Conservation (phyloP, 1,140 invertebrate species). For the Drosophila carrolli region DNA sequence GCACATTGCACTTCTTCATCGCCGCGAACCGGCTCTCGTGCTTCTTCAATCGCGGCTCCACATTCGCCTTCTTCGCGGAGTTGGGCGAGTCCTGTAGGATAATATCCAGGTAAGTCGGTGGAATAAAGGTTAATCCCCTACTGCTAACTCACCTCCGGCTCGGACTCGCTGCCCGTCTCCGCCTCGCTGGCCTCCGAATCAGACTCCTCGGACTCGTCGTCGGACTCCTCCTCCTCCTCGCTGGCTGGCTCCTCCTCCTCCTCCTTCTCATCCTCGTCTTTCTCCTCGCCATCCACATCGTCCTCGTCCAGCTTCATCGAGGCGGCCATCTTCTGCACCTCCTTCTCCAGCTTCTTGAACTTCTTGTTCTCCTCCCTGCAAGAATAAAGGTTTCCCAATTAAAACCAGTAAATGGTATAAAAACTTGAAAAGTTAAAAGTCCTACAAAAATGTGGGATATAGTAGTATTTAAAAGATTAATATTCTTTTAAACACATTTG, state of each 20-base stretch:
- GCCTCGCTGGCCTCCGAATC: slow-evolving; percentile 87
- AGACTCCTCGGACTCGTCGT: slow-evolving; percentile 88
- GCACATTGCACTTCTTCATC: slow-evolving; percentile 93
- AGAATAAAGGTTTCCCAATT: slow-evolving; percentile 10
- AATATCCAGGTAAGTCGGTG: slow-evolving; percentile 63
- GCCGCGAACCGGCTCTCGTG: slow-evolving; percentile 91
- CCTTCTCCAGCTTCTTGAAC: slow-evolving; percentile 91
- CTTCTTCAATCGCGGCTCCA: slow-evolving; percentile 87
- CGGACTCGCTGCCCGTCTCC: slow-evolving; percentile 88
- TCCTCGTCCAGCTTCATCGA: slow-evolving; percentile 92
- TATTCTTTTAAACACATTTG: no score
- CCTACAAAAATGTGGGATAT: no score
- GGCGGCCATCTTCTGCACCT: slow-evolving; percentile 95
- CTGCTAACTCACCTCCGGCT: slow-evolving; percentile 85
- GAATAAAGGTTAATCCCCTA: not conserved
- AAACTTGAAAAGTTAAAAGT: no score
- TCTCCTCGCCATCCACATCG: slow-evolving; percentile 89
- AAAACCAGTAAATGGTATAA: not conserved
- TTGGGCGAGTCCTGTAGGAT: slow-evolving; percentile 86
- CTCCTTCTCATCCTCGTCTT: slow-evolving; percentile 87
- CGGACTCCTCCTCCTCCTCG: slow-evolving; percentile 88
- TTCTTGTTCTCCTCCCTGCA: slow-evolving; percentile 90
- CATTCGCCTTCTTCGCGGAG: slow-evolving; percentile 88
- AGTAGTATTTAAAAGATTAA: no score
- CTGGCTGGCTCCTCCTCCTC: slow-evolving; percentile 86